phyloP scores from a whole-genome alignment of 92 coral and sea anemone species.

The Parazoanthus swiftii region DNA sequence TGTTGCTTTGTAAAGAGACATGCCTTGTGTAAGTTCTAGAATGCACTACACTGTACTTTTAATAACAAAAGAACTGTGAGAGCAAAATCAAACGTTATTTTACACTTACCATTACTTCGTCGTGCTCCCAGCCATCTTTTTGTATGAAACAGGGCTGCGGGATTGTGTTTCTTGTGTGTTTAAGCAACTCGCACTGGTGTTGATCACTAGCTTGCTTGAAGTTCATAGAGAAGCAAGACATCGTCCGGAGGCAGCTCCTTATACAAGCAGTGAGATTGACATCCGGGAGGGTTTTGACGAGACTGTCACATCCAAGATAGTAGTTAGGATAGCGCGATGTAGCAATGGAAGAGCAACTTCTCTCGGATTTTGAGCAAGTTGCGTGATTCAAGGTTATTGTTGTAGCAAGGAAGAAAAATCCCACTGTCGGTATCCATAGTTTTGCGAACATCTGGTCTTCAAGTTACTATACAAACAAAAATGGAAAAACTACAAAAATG shows the following conservation, averaged over 20 bases:
- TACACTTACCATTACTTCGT: background rate
- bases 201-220: background rate
- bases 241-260: background rate
- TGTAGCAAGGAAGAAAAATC: background rate
- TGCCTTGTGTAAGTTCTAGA: too few species aligned
- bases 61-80: too few species aligned
- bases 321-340: background rate
- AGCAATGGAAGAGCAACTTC: background rate
- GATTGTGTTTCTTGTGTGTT: background rate
- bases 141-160: background rate
- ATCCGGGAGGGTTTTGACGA: background rate
- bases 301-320: constrained; percentile 13
- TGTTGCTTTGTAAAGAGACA: too few species aligned
- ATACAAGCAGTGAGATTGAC: background rate
- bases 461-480: too few species aligned
- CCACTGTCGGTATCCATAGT: background rate
- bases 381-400: background rate
- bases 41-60: too few species aligned
- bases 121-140: background rate
- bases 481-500: too few species aligned
- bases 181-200: background rate
- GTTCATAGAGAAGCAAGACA: background rate
- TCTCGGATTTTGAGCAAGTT: background rate
- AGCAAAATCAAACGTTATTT: too few species aligned
- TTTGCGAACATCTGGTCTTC: too few species aligned